Percentiles rank a stretch among this genome's conserved stretches.
Evolutionary conservation across 2,888 invertebrate species (phyloP).

Genomic region (Conus canariensis): DNA sequence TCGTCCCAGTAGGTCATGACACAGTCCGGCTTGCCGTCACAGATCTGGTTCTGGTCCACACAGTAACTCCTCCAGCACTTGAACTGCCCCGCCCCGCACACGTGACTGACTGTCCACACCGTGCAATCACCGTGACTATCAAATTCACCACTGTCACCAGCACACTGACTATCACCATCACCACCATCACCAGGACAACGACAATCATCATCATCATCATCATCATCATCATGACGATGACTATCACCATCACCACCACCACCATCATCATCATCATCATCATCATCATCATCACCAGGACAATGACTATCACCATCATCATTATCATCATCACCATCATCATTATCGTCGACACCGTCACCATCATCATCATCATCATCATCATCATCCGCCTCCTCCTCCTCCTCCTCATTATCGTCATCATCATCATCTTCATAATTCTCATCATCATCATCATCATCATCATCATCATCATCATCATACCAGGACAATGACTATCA

Average conservation of each 20-base stretch:
- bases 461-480: too few relatives aligned
- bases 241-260: background rate
- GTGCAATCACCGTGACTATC: background rate
- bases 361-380: background rate
- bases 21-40: constrained; percentile 79
- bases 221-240: background rate
- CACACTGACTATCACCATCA: background rate
- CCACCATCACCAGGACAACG: background rate
- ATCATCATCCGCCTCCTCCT: background rate
- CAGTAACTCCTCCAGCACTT: constrained; percentile 80
- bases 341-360: too few relatives aligned
- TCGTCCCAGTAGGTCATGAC: constrained; percentile 79
- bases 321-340: background rate
- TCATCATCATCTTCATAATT: too few relatives aligned
- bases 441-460: too few relatives aligned
- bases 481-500: too few relatives aligned
- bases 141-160: background rate
- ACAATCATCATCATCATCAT: background rate
- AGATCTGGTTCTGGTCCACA: constrained; percentile 75
- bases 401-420: too few relatives aligned
- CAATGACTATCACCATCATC: background rate
- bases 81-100: constrained; percentile 73
- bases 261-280: background rate
- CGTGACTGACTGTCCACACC: constrained; percentile 68
- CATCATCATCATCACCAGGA: background rate